These are phyloP conservation scores for Eulemur rufifrons DNA, from an alignment of 2,113 vertebrate genomes.

Conservation along the genomic window DNA sequence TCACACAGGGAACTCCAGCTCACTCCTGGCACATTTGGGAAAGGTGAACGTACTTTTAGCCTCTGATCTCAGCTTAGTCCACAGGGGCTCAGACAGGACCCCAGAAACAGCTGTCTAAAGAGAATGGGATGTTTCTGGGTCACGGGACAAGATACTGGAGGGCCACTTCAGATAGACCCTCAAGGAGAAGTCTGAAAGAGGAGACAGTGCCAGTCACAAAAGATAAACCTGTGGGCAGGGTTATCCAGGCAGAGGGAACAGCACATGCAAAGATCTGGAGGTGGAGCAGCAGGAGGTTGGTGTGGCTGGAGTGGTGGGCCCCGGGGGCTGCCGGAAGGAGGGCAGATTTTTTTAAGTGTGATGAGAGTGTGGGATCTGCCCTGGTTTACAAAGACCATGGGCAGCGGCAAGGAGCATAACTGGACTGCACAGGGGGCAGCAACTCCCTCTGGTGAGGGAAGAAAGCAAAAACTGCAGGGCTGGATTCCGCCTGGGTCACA, in stretches of 20 bases:
- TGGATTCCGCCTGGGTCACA: background rate
- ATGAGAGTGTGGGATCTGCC: background rate
- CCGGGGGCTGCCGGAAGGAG: accelerated
- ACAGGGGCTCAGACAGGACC: background rate
- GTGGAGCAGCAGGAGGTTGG: background rate
- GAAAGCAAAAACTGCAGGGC: background rate
- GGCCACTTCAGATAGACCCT: background rate
- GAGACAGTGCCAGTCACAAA: background rate
- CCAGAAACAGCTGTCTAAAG: background rate
- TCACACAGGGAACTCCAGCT: background rate
- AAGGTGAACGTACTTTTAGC: background rate
- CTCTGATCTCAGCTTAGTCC: background rate
- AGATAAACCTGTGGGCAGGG: background rate
- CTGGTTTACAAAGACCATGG: background rate
- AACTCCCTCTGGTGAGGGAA: background rate
- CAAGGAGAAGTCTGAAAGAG: background rate
- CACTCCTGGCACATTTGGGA: background rate
- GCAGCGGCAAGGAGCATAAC: background rate
- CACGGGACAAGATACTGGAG: background rate
- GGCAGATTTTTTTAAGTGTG: background rate
- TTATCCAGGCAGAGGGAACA: background rate
- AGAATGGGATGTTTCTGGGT: background rate
- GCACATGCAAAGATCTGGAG: background rate
- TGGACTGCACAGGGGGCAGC: background rate
- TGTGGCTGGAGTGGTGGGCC: background rate